These are phyloP conservation scores for Heliconius aoede DNA, from an alignment of 2,888 invertebrate species.

Conservation along the genomic window DNA sequence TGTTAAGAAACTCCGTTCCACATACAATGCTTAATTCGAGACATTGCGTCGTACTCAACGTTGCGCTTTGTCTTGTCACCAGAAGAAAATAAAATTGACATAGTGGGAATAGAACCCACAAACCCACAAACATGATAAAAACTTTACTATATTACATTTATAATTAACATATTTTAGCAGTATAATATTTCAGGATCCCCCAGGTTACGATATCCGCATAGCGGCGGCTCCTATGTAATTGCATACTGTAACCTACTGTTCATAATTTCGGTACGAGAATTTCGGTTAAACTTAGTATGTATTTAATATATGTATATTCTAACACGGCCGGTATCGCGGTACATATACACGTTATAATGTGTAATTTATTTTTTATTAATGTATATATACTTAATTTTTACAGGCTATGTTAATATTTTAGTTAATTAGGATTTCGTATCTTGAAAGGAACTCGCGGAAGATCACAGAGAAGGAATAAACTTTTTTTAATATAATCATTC, in stretches of 20 bases:
- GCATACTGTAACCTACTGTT: background rate
- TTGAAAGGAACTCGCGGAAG: too few relatives aligned
- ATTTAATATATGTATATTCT: background rate
- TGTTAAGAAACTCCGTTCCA: too few relatives aligned
- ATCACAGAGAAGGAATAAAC: too few relatives aligned
- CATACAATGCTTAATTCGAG: background rate
- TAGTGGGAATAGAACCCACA: background rate
- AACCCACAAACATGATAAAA: too few relatives aligned
- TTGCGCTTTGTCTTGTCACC: background rate
- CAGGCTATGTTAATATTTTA: too few relatives aligned
- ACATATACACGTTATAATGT: too few relatives aligned
- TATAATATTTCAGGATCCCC: background rate
- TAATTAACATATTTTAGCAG: background rate
- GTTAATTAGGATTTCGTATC: too few relatives aligned
- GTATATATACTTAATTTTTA: background rate
- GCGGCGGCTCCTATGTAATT: slow-evolving; percentile 12
- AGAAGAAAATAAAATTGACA: background rate
- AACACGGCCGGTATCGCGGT: too few relatives aligned
- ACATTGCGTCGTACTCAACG: background rate
- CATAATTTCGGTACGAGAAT: slow-evolving; percentile 14
- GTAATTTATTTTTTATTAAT: background rate
- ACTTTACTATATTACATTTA: background rate
- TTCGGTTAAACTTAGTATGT: background rate
- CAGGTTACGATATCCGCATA: slow-evolving; percentile 25
- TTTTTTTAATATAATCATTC: too few relatives aligned